phyloP scores from a whole-genome alignment of 2,888 invertebrate genomes.

The Caenorhabditis sp. region DNA sequence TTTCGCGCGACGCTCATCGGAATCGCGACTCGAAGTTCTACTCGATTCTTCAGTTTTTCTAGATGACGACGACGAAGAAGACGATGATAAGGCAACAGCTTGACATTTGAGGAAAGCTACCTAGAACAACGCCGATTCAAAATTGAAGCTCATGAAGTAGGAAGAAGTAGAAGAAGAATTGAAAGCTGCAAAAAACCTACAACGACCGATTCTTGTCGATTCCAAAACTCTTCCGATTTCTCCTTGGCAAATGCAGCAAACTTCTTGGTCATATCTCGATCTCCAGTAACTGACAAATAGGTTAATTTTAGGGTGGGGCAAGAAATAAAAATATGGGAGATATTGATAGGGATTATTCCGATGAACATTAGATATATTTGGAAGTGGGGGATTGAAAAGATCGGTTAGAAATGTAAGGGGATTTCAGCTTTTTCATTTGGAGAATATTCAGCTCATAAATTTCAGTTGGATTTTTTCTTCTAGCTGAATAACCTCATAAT shows the following conservation, averaged over 20 bases:
- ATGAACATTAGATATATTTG: no score
- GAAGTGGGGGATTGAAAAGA: no score
- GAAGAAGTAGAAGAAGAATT: background rate
- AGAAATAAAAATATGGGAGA: no score
- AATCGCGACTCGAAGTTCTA: background rate
- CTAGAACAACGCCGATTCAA: background rate
- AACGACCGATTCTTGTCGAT: background rate
- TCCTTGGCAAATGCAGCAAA: constrained; percentile 13
- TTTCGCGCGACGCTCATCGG: background rate
- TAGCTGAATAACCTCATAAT: no score
- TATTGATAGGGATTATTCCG: no score
- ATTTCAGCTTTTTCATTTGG: no score
- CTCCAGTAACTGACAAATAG: background rate
- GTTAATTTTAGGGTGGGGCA: no score
- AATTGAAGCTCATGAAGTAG: background rate
- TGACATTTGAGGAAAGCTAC: background rate
- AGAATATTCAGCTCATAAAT: no score
- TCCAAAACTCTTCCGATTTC: constrained; percentile 12
- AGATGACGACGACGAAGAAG: no score
- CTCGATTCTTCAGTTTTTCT: background rate
- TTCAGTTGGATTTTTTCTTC: no score
- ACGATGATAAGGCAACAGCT: background rate
- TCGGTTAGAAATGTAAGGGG: no score
- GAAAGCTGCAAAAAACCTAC: constrained; percentile 2
- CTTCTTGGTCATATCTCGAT: constrained; percentile 9